Conservation (phyloP, 1,140 invertebrate species). For the Anastrepha obliqua region DNA sequence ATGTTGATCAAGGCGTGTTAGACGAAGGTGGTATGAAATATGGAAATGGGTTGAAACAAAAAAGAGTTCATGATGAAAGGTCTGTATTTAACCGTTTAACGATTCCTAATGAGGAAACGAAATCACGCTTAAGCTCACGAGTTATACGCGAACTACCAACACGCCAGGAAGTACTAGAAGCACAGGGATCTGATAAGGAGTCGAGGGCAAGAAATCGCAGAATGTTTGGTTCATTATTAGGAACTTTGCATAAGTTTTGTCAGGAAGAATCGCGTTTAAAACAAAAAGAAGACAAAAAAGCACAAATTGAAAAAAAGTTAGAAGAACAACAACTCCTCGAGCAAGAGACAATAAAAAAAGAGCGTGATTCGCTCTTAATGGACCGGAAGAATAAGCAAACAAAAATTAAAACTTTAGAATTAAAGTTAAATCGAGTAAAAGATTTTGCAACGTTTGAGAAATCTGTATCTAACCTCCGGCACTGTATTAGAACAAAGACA, state of each 20-base stretch:
- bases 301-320: constrained; percentile 93
- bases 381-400: constrained; percentile 90
- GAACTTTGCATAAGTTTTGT: constrained; percentile 95
- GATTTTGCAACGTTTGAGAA: constrained; percentile 93
- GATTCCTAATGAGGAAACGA: constrained; percentile 73
- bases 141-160: constrained; percentile 82
- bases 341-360: constrained; percentile 88
- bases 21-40: constrained; percentile 61
- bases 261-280: constrained; percentile 94
- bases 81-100: constrained; percentile 77
- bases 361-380: constrained; percentile 89
- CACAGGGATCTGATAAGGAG: constrained; percentile 88
- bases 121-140: constrained; percentile 75
- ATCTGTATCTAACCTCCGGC: constrained; percentile 83
- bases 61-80: constrained; percentile 75
- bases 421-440: constrained; percentile 90
- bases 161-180: constrained; percentile 85
- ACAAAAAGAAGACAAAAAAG: constrained; percentile 82
- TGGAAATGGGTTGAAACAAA: constrained; percentile 62
- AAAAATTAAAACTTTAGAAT: constrained; percentile 91
- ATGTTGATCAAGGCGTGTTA: constrained; percentile 53
- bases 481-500: constrained; percentile 91
- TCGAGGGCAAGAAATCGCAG: constrained; percentile 90
- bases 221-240: constrained; percentile 96
- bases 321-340: constrained; percentile 93